A percentile compares a stretch with the other conserved stretches of the same genome.
Evolutionary conservation across 2,113 vertebrate species (phyloP).

Genomic region (Ifrita kowaldi): DNA sequence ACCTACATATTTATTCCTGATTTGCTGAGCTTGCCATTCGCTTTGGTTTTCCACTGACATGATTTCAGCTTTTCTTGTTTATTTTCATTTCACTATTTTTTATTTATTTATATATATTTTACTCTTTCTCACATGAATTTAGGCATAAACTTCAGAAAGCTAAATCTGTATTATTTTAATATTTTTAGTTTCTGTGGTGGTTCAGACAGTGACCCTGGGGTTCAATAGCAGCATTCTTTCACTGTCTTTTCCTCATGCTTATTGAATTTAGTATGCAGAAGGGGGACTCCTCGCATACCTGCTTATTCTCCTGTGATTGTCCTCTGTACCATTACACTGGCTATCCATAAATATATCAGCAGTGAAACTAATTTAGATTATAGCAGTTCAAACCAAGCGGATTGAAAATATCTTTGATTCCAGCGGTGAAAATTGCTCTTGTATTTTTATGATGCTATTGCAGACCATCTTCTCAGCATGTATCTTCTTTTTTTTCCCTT

Average conservation of each 20-base stretch:
- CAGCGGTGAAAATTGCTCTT: background rate
- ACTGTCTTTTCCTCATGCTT: background rate
- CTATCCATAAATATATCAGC: background rate
- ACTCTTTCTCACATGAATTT: background rate
- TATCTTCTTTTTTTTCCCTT: background rate
- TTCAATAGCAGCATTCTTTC: background rate
- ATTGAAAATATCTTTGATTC: slow-evolving; percentile 15
- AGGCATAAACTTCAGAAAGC: background rate
- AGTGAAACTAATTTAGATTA: background rate
- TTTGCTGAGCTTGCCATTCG: background rate
- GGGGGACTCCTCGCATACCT: background rate
- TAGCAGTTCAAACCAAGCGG: background rate
- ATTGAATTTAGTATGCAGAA: background rate
- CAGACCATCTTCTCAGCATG: slow-evolving; percentile 2
- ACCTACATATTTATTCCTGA: background rate
- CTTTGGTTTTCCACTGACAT: background rate
- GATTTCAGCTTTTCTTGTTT: background rate
- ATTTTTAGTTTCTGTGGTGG: background rate
- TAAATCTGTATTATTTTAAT: background rate
- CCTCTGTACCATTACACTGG: background rate
- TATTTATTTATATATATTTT: background rate
- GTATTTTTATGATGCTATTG: background rate
- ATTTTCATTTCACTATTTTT: background rate
- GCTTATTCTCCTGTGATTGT: background rate
- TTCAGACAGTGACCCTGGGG: background rate